Base-by-base conservation (phyloP, 92 coral and sea anemone genomes). In the Chrysogorgia sp. region DNA sequence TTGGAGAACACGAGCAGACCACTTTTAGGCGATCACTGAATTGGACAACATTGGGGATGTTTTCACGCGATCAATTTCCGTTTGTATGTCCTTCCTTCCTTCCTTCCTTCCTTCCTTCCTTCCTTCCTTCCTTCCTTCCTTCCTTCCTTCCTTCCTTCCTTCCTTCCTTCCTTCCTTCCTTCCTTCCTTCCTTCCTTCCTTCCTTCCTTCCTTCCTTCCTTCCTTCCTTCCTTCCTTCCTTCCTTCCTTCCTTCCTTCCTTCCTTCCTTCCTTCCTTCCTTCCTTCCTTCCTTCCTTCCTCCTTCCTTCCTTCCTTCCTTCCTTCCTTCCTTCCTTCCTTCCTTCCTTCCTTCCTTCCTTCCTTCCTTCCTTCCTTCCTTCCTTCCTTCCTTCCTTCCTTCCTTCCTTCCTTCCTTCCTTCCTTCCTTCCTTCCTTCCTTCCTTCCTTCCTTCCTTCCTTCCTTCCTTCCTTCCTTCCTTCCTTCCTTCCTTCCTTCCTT, bases 61-160 rank as follows among this genome's bases (percentile, higher is more conserved):
- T 96, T 83, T 85, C 99, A 0, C 88, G 99, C 26, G 99, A 96
- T 47, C 99, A 96, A 86, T 96, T 96, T 63, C 99, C 99, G n/a
- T 96, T 91, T 80, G 99, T 94, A 59, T 85, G 99, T 91, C 43
- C 43, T 37, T 37, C 6, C 43, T 37, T 37, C 12, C 43, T 12
- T 5, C 43, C 43, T 12, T 37, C 43, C 43, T 12, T 37, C 12
- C 5, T 12, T 37, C 43, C 43, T 37, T 37, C 43, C 43, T 4
- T 37, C 12, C 43, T 4, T 37, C 6, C 43, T 4, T 37, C 43
- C 43, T 4, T 37, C 43, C 43, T 4, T 37, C 5, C 12, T 37
- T 37, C 43, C 12, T 37, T 37, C 63, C 25, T 22, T 56, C 25
- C 63, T 28, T 28, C 62, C 62, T 28, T 56, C 62, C 62, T 56